phyloP scores from a whole-genome alignment of 2,113 vertebrate species.

The Strigops habroptila region DNA sequence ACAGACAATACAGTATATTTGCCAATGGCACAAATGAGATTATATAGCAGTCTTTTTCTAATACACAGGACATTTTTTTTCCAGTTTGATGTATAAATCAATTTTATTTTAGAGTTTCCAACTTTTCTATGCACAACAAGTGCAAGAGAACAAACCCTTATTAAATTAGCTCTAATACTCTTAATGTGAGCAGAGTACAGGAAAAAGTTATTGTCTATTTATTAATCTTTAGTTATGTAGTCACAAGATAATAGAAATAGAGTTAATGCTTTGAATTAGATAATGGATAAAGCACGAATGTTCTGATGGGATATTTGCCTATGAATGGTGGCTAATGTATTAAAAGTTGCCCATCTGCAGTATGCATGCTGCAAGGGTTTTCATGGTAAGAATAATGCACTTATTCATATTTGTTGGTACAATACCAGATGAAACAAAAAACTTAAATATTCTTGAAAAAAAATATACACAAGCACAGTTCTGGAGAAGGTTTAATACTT shows the following conservation, averaged over 20 bases:
- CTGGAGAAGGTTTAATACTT: conserved; percentile 33
- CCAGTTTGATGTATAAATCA: not conserved
- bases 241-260: not conserved
- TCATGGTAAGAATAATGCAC: not conserved
- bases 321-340: not conserved
- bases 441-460: conserved; percentile 27
- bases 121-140: conserved; percentile 27
- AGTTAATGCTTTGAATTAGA: not conserved
- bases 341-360: not conserved
- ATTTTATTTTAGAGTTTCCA: conserved; percentile 30
- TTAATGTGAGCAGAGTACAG: not conserved
- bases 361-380: not conserved
- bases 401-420: conserved; percentile 26
- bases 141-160: not conserved
- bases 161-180: not conserved
- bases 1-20: conserved; percentile 24
- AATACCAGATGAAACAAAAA: conserved; percentile 32
- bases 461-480: not conserved
- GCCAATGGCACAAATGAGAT: conserved; percentile 37
- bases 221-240: not conserved
- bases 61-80: not conserved
- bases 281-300: not conserved
- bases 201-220: not conserved
- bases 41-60: not conserved
- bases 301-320: not conserved